These are phyloP conservation scores for Vanessa cardui DNA, from an alignment of 2,888 invertebrate species.

Conservation along the genomic window DNA sequence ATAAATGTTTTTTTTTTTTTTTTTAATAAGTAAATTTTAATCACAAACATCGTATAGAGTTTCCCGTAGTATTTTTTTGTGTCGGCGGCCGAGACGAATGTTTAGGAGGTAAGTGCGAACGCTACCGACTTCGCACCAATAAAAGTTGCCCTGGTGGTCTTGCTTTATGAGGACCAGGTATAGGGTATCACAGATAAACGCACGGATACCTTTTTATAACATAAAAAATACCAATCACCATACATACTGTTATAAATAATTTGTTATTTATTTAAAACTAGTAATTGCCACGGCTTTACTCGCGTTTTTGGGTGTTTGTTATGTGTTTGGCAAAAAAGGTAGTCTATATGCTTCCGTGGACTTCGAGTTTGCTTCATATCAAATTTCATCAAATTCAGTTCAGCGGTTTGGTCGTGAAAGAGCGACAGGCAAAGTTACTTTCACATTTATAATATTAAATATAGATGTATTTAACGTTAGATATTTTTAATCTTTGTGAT, in stretches of 20 bases:
- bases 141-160: slow-evolving; percentile 62
- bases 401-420: too few species aligned
- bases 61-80: slow-evolving; percentile 14
- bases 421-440: too few species aligned
- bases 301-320: too few species aligned
- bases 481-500: too few species aligned
- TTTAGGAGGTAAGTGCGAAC: slow-evolving; percentile 53
- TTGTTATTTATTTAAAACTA: too few species aligned
- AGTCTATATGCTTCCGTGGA: too few species aligned
- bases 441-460: too few species aligned
- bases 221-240: slow-evolving; percentile 14
- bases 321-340: too few species aligned
- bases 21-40: not conserved
- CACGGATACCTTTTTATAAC: slow-evolving; percentile 12
- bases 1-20: not conserved
- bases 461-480: too few species aligned
- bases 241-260: not conserved
- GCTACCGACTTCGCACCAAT: slow-evolving; percentile 65
- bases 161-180: slow-evolving; percentile 5
- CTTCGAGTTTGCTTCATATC: too few species aligned
- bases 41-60: slow-evolving; percentile 9
- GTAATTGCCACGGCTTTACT: too few species aligned
- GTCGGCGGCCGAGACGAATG: slow-evolving; percentile 36
- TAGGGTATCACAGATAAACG: not conserved
- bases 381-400: too few species aligned